Conservation (phyloP, 2,113 vertebrate genomes). For the Alethe castanea region DNA sequence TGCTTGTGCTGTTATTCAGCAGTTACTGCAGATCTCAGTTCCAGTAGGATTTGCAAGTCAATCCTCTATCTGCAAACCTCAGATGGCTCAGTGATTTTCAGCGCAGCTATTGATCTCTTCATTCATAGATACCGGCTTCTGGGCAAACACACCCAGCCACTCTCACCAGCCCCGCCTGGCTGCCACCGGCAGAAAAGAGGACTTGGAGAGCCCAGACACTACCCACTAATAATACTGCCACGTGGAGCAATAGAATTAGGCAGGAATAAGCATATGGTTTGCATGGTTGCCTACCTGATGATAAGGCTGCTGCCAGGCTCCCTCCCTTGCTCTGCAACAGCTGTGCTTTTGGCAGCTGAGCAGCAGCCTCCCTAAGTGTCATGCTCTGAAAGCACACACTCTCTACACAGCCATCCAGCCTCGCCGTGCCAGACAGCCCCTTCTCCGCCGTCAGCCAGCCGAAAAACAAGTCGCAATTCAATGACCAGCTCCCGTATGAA, state of each 20-base stretch:
- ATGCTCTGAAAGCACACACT: slow-evolving; percentile 21
- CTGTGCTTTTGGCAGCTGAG: slow-evolving; percentile 41
- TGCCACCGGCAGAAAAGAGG: neutral
- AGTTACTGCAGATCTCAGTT: neutral
- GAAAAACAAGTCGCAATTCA: slow-evolving; percentile 34
- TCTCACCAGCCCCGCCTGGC: neutral
- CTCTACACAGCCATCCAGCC: slow-evolving; percentile 15
- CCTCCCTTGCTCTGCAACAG: neutral
- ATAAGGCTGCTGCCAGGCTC: neutral
- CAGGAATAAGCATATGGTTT: neutral
- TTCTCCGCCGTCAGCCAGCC: neutral
- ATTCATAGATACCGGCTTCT: neutral
- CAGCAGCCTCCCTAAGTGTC: slow-evolving; percentile 13
- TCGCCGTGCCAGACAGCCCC: slow-evolving; percentile 57
- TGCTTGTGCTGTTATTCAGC: neutral
- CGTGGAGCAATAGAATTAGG: neutral
- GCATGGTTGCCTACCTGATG: slow-evolving; percentile 52
- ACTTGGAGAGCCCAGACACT: neutral
- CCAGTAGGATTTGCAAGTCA: slow-evolving; percentile 50
- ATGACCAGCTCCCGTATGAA: neutral
- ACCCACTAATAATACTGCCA: neutral
- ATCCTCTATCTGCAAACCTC: slow-evolving; percentile 15
- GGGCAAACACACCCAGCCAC: slow-evolving; percentile 28
- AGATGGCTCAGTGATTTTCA: slow-evolving; percentile 43
- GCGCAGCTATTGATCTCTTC: slow-evolving; percentile 30